A percentile compares a stretch with the other conserved stretches of the same genome.
These are phyloP conservation scores for Paramormyrops kingsleyae DNA, from an alignment of 2,113 vertebrate genomes.

Conservation along the genomic window DNA sequence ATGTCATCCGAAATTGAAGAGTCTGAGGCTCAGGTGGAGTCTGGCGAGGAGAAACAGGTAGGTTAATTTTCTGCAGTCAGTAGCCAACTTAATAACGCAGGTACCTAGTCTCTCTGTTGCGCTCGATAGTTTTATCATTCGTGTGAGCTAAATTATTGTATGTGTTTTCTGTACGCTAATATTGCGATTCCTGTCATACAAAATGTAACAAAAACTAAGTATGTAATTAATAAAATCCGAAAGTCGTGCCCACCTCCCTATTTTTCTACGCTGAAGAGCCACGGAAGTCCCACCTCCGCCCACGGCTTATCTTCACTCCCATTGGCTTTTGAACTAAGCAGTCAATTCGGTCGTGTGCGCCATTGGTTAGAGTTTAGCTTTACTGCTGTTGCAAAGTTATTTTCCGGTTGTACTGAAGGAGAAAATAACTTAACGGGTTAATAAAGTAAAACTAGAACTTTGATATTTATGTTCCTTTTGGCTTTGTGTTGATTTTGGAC, in stretches of 20 bases:
- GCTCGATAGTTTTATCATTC: background rate
- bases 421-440: background rate
- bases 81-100: conserved; percentile 4
- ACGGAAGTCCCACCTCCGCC: conserved; percentile 29
- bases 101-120: background rate
- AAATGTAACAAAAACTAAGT: background rate
- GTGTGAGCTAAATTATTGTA: background rate
- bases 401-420: conserved; percentile 19
- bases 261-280: conserved; percentile 19
- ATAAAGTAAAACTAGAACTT: background rate
- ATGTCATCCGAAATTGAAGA: conserved; percentile 61
- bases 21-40: conserved; percentile 51
- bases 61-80: background rate
- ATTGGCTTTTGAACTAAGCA: conserved; percentile 26
- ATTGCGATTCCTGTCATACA: background rate
- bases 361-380: conserved; percentile 37
- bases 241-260: conserved; percentile 4
- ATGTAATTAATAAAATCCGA: background rate
- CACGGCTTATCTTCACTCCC: conserved; percentile 26
- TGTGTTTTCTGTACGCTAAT: background rate
- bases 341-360: background rate
- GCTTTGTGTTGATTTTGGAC: background rate
- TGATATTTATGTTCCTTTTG: background rate
- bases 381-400: background rate
- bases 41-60: conserved; percentile 73